phyloP scores from a whole-genome alignment of 2,113 vertebrate genomes.

The Callorhinus ursinus region DNA sequence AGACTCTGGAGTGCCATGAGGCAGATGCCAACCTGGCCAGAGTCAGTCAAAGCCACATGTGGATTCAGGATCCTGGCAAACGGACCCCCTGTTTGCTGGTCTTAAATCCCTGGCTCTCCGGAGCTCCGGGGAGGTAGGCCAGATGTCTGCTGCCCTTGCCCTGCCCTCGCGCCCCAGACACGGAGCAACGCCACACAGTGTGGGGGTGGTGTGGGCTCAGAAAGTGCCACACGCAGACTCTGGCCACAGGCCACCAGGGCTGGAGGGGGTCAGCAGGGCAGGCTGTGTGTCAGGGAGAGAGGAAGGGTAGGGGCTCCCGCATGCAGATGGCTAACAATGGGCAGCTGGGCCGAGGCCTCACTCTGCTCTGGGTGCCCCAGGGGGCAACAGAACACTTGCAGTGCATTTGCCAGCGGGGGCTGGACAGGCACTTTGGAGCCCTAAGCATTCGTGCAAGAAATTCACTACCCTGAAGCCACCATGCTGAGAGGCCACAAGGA shows the following conservation, averaged over 20 bases:
- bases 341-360: not conserved
- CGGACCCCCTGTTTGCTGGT: not conserved
- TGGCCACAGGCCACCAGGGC: not conserved
- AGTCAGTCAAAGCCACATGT: not conserved
- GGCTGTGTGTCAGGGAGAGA: not conserved
- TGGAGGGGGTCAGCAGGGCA: not conserved
- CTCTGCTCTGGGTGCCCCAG: not conserved
- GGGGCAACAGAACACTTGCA: not conserved
- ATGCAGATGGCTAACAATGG: not conserved
- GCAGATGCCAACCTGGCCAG: not conserved
- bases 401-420: not conserved
- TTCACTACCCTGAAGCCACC: not conserved
- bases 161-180: accelerated
- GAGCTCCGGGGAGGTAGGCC: not conserved
- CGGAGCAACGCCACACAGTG: not conserved
- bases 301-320: not conserved
- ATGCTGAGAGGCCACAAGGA: not conserved
- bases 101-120: not conserved
- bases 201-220: accelerated
- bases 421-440: not conserved
- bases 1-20: not conserved
- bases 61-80: not conserved
- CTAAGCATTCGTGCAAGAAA: not conserved
- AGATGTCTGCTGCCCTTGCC: not conserved
- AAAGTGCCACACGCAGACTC: not conserved